These are phyloP conservation scores for Drosophila nasuta DNA, from an alignment of 1,140 invertebrate genomes.

Conservation along the genomic window DNA sequence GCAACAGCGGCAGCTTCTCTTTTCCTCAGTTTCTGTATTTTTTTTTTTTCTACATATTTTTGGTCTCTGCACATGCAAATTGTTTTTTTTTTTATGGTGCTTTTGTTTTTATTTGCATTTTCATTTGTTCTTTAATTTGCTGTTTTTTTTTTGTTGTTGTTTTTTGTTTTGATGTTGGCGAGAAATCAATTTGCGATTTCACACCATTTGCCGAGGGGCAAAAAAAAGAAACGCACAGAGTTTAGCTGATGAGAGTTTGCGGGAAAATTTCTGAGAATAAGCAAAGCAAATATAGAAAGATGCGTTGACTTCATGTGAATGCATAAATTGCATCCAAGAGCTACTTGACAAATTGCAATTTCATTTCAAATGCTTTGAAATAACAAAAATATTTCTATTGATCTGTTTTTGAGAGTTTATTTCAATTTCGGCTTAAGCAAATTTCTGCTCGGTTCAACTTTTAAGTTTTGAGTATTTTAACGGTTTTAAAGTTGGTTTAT, in stretches of 20 bases:
- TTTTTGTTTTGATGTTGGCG: conserved; percentile 16
- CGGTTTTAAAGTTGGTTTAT: too few species aligned
- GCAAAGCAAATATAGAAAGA: too few species aligned
- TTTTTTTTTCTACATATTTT: conserved; percentile 10
- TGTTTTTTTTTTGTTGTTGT: neutral
- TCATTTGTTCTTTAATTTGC: conserved; percentile 16
- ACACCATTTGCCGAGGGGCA: conserved; percentile 10
- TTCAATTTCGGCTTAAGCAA: too few species aligned
- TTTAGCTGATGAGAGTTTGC: neutral
- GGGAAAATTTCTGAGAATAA: too few species aligned
- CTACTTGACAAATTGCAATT: too few species aligned
- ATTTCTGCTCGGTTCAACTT: too few species aligned
- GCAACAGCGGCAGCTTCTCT: neutral
- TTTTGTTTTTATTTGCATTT: conserved; percentile 4
- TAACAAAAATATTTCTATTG: too few species aligned
- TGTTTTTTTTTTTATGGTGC: neutral
- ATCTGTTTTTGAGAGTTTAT: too few species aligned
- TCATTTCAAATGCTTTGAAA: too few species aligned
- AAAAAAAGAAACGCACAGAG: neutral
- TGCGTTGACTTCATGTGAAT: too few species aligned
- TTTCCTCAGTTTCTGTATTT: neutral
- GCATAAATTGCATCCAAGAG: too few species aligned
- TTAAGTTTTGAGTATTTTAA: too few species aligned
- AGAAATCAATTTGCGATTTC: conserved; percentile 28
- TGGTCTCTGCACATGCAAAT: conserved; percentile 14